A percentile compares a stretch with the other conserved stretches of the same genome.
These are phyloP conservation scores for Crossocerus cetratus DNA, from an alignment of 2,888 invertebrate species.

Conservation along the genomic window DNA sequence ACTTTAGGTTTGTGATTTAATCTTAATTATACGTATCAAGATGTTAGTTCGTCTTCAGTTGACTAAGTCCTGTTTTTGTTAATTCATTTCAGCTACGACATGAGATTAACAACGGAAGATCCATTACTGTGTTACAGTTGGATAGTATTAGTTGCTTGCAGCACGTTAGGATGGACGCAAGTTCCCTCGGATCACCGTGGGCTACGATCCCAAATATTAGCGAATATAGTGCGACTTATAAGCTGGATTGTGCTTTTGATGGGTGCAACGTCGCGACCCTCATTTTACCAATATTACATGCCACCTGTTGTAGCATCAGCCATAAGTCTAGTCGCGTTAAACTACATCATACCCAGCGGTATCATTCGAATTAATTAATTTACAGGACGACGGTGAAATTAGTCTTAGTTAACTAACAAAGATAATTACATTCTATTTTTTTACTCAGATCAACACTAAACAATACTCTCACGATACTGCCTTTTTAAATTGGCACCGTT, in stretches of 20 bases:
- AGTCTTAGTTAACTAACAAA: background rate
- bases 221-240: constrained; percentile 62
- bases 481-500: too few relatives aligned
- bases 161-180: constrained; percentile 64
- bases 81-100: constrained; percentile 65
- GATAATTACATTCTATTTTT: background rate
- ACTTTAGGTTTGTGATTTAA: constrained; percentile 81
- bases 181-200: constrained; percentile 53
- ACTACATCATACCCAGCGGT: constrained; percentile 48
- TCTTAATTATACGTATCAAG: background rate
- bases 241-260: constrained; percentile 67
- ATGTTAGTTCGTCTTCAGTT: too few relatives aligned
- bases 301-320: constrained; percentile 65
- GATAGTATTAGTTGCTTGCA: constrained; percentile 66
- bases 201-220: constrained; percentile 57
- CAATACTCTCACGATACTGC: too few relatives aligned
- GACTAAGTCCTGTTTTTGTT: background rate
- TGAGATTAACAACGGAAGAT: constrained; percentile 69
- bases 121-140: constrained; percentile 67
- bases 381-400: too few relatives aligned
- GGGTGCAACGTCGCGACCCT: constrained; percentile 60
- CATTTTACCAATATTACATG: constrained; percentile 70
- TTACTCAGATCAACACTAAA: too few relatives aligned
- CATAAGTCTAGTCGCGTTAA: constrained; percentile 56
- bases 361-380: too few relatives aligned